A percentile compares a stretch with the other conserved stretches of the same genome.
Evolutionary conservation across 1,140 invertebrate genomes (phyloP).

Genomic region (Cyclargus thomasi): DNA sequence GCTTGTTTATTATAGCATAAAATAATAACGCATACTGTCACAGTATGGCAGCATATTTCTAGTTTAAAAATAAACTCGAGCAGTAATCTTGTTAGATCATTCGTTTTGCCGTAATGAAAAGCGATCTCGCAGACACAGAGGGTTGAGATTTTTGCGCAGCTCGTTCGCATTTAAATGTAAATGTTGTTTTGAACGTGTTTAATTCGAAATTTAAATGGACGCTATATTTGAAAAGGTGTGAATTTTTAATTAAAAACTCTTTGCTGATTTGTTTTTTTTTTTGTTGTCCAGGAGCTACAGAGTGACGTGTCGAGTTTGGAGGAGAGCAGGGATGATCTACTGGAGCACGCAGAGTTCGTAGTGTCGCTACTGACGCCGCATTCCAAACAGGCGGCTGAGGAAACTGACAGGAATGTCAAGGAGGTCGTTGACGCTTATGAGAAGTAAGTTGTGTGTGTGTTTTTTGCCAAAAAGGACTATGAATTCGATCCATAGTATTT

Average conservation of each 20-base stretch:
- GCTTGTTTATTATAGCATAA: background rate
- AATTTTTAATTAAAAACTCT: background rate
- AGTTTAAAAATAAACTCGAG: conserved; percentile 10
- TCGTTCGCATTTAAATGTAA: conserved; percentile 6
- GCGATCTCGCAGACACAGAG: background rate
- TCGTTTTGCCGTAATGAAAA: background rate
- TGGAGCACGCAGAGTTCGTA: conserved; percentile 73
- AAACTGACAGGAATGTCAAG: conserved; percentile 76
- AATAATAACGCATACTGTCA: background rate
- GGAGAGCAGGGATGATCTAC: conserved; percentile 54
- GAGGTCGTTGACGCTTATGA: conserved; percentile 77
- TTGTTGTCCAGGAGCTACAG: conserved; percentile 49
- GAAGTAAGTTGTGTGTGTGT: conserved; percentile 76
- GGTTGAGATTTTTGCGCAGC: background rate
- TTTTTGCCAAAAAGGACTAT: conserved; percentile 16
- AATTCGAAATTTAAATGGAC: background rate
- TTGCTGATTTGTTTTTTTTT: conserved; percentile 7
- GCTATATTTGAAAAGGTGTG: background rate
- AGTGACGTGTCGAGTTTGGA: conserved; percentile 56
- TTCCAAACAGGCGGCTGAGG: conserved; percentile 75
- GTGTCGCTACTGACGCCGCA: conserved; percentile 77
- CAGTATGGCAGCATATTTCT: background rate
- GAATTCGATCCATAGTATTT: too few relatives aligned
- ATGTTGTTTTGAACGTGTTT: background rate
- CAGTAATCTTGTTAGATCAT: conserved; percentile 7